Evolutionary conservation across 2,888 invertebrate species (phyloP).

Genomic region (Amblyjoppa proteus): DNA sequence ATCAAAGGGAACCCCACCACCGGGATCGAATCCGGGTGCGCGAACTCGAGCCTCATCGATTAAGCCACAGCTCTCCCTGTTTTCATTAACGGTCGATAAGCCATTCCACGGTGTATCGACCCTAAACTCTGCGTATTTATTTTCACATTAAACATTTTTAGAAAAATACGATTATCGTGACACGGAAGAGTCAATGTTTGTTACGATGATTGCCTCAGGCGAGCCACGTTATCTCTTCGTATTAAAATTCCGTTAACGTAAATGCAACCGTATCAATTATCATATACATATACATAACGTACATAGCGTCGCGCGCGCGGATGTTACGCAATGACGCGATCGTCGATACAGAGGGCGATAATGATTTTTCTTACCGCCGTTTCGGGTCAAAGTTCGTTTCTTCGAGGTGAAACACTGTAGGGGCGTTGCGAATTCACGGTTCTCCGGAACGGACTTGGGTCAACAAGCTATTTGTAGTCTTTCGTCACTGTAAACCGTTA

Average conservation of each 20-base stretch:
- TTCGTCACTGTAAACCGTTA: not conserved
- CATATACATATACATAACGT: not conserved
- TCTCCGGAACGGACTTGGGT: conserved; percentile 9
- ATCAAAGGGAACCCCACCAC: too few species aligned
- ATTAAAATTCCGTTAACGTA: not conserved
- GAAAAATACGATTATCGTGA: not conserved
- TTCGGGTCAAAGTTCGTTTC: conserved; percentile 71
- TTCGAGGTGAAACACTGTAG: conserved; percentile 39
- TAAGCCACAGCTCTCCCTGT: too few species aligned
- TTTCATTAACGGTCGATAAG: too few species aligned
- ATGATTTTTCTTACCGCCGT: conserved; percentile 69
- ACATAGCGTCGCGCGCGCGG: not conserved
- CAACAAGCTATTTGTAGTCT: not conserved
- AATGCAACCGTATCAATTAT: not conserved
- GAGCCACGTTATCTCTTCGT: not conserved
- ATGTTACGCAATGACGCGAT: conserved; percentile 32
- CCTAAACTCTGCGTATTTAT: too few species aligned
- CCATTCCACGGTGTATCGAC: too few species aligned
- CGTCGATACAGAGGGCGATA: conserved; percentile 63
- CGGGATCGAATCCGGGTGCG: too few species aligned
- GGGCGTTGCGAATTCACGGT: conserved; percentile 22
- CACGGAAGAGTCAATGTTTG: not conserved
- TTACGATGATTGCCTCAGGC: not conserved
- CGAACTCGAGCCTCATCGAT: too few species aligned
- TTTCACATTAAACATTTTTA: too few species aligned